Conservation (phyloP, 92 coral and sea anemone genomes). For the Muricea muricata region DNA sequence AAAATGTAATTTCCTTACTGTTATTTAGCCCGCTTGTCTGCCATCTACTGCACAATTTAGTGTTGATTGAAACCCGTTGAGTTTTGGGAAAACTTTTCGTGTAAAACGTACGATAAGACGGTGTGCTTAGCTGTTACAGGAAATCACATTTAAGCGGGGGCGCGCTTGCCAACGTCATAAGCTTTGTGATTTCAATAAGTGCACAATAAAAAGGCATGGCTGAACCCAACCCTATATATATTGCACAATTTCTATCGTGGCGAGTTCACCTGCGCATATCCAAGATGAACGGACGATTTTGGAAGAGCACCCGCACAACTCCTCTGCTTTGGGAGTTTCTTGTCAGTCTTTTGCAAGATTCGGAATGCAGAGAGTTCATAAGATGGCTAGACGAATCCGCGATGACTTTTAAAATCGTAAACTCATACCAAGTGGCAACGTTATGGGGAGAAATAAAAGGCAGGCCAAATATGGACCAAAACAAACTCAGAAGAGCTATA, state of each 20-base stretch:
- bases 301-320: constrained; percentile 32
- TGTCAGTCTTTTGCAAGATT: constrained; percentile 86
- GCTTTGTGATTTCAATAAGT: background rate
- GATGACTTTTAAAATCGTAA: constrained; percentile 82
- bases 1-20: no score
- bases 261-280: background rate
- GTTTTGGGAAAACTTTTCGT: no score
- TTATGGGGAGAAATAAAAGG: constrained; percentile 96
- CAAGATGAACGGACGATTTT: constrained; percentile 11
- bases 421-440: constrained; percentile 92
- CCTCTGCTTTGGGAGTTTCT: constrained; percentile 88
- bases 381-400: constrained; percentile 86
- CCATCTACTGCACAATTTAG: no score
- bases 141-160: constrained; percentile 3
- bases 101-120: no score
- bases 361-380: constrained; percentile 77
- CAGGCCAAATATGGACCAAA: constrained; percentile 95
- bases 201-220: background rate
- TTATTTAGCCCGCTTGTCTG: no score
- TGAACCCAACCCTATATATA: background rate
- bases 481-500: constrained; percentile 92
- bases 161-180: background rate
- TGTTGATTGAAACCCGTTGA: no score
- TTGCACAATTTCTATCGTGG: background rate
- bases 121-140: no score